Percentiles rank a stretch among this genome's conserved stretches.
Conservation (phyloP, 2,888 invertebrate species). For the Amblyjoppa fuscipennis region DNA sequence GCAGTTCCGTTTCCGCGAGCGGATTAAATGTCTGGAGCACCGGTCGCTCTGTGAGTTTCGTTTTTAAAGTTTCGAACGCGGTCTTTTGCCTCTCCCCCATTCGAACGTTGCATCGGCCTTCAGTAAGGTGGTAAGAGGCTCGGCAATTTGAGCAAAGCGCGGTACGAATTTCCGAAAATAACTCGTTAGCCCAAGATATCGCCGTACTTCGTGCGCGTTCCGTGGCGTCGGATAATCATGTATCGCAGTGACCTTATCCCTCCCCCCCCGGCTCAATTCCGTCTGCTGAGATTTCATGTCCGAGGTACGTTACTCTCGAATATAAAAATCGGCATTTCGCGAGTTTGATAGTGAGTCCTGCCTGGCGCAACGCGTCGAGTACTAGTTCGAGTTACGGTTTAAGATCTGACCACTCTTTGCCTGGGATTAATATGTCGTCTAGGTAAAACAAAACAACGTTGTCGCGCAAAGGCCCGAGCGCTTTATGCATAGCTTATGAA, state of each 20-base stretch:
- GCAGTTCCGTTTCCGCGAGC: conserved; percentile 49
- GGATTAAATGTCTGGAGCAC: conserved; percentile 43
- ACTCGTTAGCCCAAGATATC: conserved; percentile 42
- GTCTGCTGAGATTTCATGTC: conserved; percentile 67
- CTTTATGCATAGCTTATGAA: conserved; percentile 45
- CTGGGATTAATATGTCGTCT: conserved; percentile 74
- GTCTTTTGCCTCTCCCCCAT: not conserved
- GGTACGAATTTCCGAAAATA: conserved; percentile 57
- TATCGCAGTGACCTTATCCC: conserved; percentile 67
- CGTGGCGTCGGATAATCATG: conserved; percentile 35
- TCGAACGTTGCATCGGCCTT: not conserved
- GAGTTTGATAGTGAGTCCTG: conserved; percentile 63
- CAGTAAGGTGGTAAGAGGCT: conserved; percentile 22
- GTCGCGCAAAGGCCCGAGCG: conserved; percentile 59
- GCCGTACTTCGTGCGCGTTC: conserved; percentile 48
- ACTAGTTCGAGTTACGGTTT: conserved; percentile 60
- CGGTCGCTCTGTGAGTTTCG: conserved; percentile 21
- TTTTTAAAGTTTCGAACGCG: conserved; percentile 25
- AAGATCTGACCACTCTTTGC: conserved; percentile 69
- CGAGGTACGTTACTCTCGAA: conserved; percentile 73
- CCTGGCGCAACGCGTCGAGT: conserved; percentile 38
- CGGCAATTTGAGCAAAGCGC: conserved; percentile 24
- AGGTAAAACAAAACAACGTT: conserved; percentile 72
- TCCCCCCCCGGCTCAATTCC: conserved; percentile 8
- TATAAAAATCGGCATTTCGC: conserved; percentile 73